Evolutionary conservation across 2,888 invertebrate species (phyloP), one percentile per base, ranked within the genome.

Genomic region (Thera britannica): DNA sequence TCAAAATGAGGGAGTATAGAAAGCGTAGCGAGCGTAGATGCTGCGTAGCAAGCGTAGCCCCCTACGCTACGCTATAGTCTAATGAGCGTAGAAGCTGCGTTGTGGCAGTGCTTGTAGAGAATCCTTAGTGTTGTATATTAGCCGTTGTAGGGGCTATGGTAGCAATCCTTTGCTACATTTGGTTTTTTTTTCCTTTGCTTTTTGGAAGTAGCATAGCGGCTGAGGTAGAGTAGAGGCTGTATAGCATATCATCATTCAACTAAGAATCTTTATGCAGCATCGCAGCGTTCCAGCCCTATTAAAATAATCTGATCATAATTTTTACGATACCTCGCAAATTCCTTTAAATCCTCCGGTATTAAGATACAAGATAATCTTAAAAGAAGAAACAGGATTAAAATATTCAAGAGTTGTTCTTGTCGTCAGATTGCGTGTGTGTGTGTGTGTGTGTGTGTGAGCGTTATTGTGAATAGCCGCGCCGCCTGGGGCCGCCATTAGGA

Each of bases 401-500:
- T 61, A 66, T 66, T 66, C 52, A 58, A 66, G 57, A 52, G 23
- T 11, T 52, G 61, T 66, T 38, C 61, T 59, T 59, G 54, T 57
- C 61, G 58, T 56, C 68, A 60, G 65, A 1, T 23, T 23, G 23
- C 0, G 23, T 59, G 48, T 46, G 58, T 58, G 51, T 55, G 48
- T 46, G 58, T 58, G 51, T 55, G 63, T 54, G 55, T 65, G 58
- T 67, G 62, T 61, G 64, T 57, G 67, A 62, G 69, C 72, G 58
- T 70, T 70, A 70, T 65, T 62, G 58, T 61, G 63, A 51, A 68
- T 72, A 70, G 66, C 63, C 41, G 56, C 62, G 62, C 58, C 62
- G 67, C 51, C 64, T 23, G 23, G 23, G 23, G 9, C 44, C 44
- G 52, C 56, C 62, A 62, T 72, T 70, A 62, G 64, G 70, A 72